Percentiles rank a stretch among this genome's conserved stretches.
These are phyloP conservation scores for Albula goreensis DNA, from an alignment of 2,113 vertebrate genomes.

Conservation along the genomic window DNA sequence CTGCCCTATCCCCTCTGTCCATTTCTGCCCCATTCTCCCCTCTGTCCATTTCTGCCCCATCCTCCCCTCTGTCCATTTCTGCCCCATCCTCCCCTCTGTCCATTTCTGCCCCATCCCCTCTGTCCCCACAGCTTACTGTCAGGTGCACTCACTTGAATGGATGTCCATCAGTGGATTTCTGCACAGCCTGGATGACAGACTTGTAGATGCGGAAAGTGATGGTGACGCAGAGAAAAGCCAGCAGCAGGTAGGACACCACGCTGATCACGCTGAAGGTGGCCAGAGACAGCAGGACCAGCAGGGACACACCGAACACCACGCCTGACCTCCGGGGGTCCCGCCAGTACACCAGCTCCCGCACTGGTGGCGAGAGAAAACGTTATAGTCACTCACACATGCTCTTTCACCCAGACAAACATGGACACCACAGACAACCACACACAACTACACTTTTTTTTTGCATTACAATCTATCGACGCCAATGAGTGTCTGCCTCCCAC, in stretches of 20 bases:
- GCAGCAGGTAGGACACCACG: conserved; percentile 79
- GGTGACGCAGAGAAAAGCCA: conserved; percentile 79
- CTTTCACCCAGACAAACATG: conserved; percentile 28
- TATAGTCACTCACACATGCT: conserved; percentile 3
- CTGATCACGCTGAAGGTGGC: conserved; percentile 83
- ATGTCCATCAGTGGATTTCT: conserved; percentile 81
- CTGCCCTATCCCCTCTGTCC: too few relatives aligned
- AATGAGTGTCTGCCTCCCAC: too few relatives aligned
- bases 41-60: too few relatives aligned
- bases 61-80: neutral
- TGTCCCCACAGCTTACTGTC: too few relatives aligned
- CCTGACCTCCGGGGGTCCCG: conserved; percentile 74
- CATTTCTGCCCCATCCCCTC: neutral
- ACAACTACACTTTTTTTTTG: too few relatives aligned
- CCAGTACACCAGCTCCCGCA: conserved; percentile 74
- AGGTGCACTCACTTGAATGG: conserved; percentile 74
- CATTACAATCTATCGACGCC: too few relatives aligned
- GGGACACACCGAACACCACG: conserved; percentile 64
- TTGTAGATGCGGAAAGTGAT: conserved; percentile 82
- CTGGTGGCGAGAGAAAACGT: conserved; percentile 40
- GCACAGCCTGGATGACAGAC: conserved; percentile 80
- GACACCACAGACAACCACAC: neutral
- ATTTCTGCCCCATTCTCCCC: too few relatives aligned
- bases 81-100: neutral
- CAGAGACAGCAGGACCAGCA: conserved; percentile 76